Evolutionary conservation across 1,140 invertebrate genomes (phyloP).

Genomic region (Ditylenchus dipsaci): DNA sequence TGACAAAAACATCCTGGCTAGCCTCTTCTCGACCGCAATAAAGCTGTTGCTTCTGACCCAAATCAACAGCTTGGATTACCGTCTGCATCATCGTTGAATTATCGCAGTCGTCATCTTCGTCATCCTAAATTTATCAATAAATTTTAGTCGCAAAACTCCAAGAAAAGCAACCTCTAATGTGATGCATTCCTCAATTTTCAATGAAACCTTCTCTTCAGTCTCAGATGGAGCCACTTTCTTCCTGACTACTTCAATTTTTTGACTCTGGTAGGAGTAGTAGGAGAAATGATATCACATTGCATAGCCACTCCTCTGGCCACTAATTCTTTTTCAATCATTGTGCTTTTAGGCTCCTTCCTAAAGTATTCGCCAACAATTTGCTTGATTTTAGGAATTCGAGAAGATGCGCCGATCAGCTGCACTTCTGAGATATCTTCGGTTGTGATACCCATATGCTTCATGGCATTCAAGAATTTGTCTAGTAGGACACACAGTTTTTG

Average conservation of each 20-base stretch:
- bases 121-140: neutral
- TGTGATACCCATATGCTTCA: slow-evolving; percentile 69
- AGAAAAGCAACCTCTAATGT: neutral
- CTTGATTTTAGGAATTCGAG: slow-evolving; percentile 83
- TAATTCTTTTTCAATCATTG: slow-evolving; percentile 96
- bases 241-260: neutral
- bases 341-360: slow-evolving; percentile 81
- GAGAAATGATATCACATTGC: slow-evolving; percentile 9
- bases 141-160: neutral
- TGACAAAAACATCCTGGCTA: slow-evolving; percentile 73
- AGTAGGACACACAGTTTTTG: slow-evolving; percentile 71
- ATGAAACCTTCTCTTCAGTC: too few relatives aligned
- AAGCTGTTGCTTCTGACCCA: slow-evolving; percentile 69
- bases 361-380: slow-evolving; percentile 63
- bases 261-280: neutral
- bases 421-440: slow-evolving; percentile 83
- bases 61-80: neutral
- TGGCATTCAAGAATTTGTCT: slow-evolving; percentile 65
- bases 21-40: slow-evolving; percentile 85
- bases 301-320: slow-evolving; percentile 72
- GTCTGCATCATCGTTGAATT: too few relatives aligned
- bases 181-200: neutral
- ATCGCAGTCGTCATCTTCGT: too few relatives aligned
- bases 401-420: slow-evolving; percentile 91
- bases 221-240: neutral